Base-by-base conservation (phyloP, 64 coral and sea anemone species). In the Stichodactyla mertensii region DNA sequence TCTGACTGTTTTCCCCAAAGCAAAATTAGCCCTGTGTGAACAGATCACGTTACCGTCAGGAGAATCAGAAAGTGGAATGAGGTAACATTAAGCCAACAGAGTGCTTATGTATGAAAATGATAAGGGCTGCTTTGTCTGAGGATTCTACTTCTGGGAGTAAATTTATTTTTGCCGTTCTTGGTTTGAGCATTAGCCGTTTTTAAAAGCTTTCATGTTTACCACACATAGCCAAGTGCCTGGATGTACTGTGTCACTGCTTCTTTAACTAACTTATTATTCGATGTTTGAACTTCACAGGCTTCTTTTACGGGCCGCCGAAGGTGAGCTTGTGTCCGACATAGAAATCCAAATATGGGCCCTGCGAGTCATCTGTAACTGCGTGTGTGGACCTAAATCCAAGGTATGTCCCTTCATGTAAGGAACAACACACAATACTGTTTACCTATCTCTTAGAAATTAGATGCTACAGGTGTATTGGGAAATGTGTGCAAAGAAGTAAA, bases 321-420 rank as follows among this genome's bases (percentile, higher is more conserved):
- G 97, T 28, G 91, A 94, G 77, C 85, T 99, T 19, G 88, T 94
- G 16, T 81, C 82, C 22, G 97, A 99, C 82, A 88, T 89, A 18
- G 97, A 95, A 20, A 79, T 94, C 18, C 97, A 99, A 82, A 95
- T 94, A 80, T 90, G 90, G 7, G 97, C 92, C 64, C 79, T 99
- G 8, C 90, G 92, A 82, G 97, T 99, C 6, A 89, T 99, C 60
- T 99, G 97, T 84, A 99, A 99, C 56, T 95, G 97, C 55, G 97
- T 99, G 0, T 99, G 91, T 59, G 91, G 91, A 14, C 94, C 94
- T 15, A 88, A 62, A 89, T 22, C 89, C 1, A 96, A 79, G 58
- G 94, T 96, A 85, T 16, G 6, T 20, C 5, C 6, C 14, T 6
- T 16, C 36, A 45, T 45, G 36, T 1, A 45, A 45, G 36, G 36